Conservation (phyloP, 2,888 invertebrate genomes). For the Mystacides longicornis region DNA sequence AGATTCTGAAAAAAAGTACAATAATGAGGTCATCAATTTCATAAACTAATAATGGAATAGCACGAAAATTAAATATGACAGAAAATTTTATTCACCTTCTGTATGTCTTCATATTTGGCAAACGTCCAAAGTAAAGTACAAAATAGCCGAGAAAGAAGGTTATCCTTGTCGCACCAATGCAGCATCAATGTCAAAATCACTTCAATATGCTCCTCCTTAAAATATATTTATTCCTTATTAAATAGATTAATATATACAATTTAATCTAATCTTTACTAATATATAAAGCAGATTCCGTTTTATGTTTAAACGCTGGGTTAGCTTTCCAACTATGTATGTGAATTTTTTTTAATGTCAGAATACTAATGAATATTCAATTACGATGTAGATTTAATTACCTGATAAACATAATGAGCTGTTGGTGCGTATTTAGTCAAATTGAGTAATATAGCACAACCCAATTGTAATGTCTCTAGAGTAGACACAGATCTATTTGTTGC, state of each 20-base stretch:
- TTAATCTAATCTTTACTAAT: no score
- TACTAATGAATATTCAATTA: neutral
- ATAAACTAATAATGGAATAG: neutral
- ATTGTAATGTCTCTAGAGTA: conserved; percentile 49
- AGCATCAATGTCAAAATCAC: conserved; percentile 57
- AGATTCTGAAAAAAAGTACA: conserved; percentile 15
- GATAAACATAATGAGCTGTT: conserved; percentile 55
- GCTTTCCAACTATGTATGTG: no score
- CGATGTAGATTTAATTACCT: conserved; percentile 34
- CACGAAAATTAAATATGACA: neutral
- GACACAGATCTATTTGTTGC: conserved; percentile 53
- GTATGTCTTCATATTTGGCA: conserved; percentile 45
- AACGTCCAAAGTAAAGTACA: conserved; percentile 63
- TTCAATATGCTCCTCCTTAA: conserved; percentile 9
- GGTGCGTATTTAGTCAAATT: conserved; percentile 57
- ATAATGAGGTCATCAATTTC: neutral
- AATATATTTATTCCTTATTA: no score
- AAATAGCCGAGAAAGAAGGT: conserved; percentile 54
- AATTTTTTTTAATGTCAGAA: no score
- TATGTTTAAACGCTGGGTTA: no score
- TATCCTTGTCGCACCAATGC: conserved; percentile 61
- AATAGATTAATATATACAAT: no score
- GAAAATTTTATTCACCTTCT: conserved; percentile 32
- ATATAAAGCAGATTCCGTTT: no score
- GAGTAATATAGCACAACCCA: conserved; percentile 53